Percentiles rank a stretch among this genome's conserved stretches.
These are phyloP conservation scores for Chrosomus eos DNA, from an alignment of 2,797 vertebrate species.

Conservation along the genomic window DNA sequence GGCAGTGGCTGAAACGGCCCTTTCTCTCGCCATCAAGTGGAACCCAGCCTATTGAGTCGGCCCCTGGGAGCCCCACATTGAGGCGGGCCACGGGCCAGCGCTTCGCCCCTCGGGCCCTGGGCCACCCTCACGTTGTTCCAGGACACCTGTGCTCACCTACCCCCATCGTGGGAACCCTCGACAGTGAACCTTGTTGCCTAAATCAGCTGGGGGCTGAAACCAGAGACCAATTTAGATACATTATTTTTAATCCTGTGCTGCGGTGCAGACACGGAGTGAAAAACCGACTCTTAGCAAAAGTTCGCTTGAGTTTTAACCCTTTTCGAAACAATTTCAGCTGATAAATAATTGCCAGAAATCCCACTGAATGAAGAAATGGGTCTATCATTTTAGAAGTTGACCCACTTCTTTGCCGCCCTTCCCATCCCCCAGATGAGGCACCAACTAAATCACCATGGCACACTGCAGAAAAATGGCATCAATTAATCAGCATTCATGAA, in stretches of 20 bases:
- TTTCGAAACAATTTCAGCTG: not conserved
- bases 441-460: slow-evolving; percentile 79
- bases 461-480: slow-evolving; percentile 83
- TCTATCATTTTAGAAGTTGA: slow-evolving; percentile 43
- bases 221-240: slow-evolving; percentile 31
- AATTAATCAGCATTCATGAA: slow-evolving; percentile 89
- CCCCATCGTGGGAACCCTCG: slow-evolving; percentile 78
- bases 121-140: slow-evolving; percentile 79
- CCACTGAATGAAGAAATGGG: slow-evolving; percentile 22
- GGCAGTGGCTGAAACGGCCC: slow-evolving; percentile 89
- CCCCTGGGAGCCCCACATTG: slow-evolving; percentile 92
- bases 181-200: slow-evolving; percentile 49
- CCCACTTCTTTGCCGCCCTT: slow-evolving; percentile 47
- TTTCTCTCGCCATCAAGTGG: slow-evolving; percentile 98
- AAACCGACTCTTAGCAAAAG: not conserved
- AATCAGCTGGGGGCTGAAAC: slow-evolving; percentile 22
- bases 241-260: slow-evolving; percentile 19
- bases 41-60: slow-evolving; percentile 92
- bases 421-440: slow-evolving; percentile 36
- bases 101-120: slow-evolving; percentile 73
- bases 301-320: not conserved
- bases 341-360: not conserved
- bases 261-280: not conserved
- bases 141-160: slow-evolving; percentile 82
- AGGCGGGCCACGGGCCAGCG: slow-evolving; percentile 88